Base-by-base conservation (phyloP, 2,113 vertebrate genomes). In the Alethe diademata region DNA sequence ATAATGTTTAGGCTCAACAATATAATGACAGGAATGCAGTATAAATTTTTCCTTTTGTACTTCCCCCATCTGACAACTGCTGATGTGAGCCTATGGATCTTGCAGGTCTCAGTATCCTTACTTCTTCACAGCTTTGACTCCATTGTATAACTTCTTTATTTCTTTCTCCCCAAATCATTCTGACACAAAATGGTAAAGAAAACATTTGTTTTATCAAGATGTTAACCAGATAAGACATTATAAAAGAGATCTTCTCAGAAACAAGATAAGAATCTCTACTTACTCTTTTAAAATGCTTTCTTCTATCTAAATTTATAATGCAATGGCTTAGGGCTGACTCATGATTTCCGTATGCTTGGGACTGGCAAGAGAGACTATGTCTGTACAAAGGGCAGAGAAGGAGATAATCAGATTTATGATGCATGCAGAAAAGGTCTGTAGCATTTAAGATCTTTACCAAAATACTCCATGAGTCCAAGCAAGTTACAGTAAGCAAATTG, bases 401-500 rank as follows among this genome's bases (percentile, higher is more conserved):
- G 28, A 82, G 42, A 90, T 82, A 95, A 90, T 92, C 85, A 88
- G 31, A 83, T 95, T 80, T 90, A 48, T 78, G 57, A 38, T 78
- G 53, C 56, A n/a, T 78, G 45, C 86, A 79, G 67, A 72, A 85
- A 64, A 76, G 64, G 24, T 83, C 85, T 86, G 69, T 53, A 92
- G 50, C 65, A 31, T 95, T 93, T 88, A 80, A 83, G 76, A 83
- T 81, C 51, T 85, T 92, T 38, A 84, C 42, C 24, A 74, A 84
- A 96, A 74, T 93, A 93, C 60, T 69, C 47, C 36, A 38, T 72
- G 65, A 92, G 47, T 79, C 79, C 12, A 65, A 86, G 36, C 19
- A 81, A 86, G 40, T 76, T 93, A 83, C 71, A 92, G 60, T 80
- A 90, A 95, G 61, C 69, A 90, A 89, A 96, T 92, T 70, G 73